Conservation (phyloP, 1,140 invertebrate genomes). For the Brachionus paranguensis region DNA sequence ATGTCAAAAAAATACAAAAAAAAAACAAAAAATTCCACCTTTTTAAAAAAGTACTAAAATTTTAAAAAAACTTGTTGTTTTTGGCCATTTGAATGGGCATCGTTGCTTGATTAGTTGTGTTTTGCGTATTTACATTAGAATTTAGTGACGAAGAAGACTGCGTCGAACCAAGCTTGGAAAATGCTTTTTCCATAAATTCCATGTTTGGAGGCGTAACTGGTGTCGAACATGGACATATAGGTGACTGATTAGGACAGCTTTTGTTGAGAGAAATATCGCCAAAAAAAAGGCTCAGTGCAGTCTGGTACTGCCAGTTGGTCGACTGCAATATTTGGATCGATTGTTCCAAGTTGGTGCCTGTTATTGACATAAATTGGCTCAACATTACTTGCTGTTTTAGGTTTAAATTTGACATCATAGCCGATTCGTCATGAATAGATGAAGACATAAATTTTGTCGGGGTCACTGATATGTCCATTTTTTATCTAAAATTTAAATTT, state of each 20-base stretch:
- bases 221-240: constrained; percentile 7
- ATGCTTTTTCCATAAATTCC: constrained; percentile 10
- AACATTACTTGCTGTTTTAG: constrained; percentile 13
- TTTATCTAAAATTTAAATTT: neutral
- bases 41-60: neutral
- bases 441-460: neutral
- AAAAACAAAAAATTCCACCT: neutral
- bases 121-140: constrained; percentile 16
- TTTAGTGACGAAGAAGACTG: neutral
- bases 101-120: neutral
- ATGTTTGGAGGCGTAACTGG: constrained; percentile 14
- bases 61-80: neutral
- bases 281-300: constrained; percentile 1
- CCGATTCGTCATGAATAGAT: neutral
- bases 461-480: constrained; percentile 22
- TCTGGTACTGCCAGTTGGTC: constrained; percentile 11
- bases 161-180: neutral
- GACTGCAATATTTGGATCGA: constrained; percentile 6
- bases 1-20: neutral
- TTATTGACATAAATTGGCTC: constrained; percentile 28
- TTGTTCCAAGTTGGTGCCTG: neutral
- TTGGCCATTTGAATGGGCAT: neutral
- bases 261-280: neutral
- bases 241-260: neutral
- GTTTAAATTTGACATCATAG: neutral